Evolutionary conservation across 2,888 invertebrate species (phyloP).

Genomic region (Merodon equestris): DNA sequence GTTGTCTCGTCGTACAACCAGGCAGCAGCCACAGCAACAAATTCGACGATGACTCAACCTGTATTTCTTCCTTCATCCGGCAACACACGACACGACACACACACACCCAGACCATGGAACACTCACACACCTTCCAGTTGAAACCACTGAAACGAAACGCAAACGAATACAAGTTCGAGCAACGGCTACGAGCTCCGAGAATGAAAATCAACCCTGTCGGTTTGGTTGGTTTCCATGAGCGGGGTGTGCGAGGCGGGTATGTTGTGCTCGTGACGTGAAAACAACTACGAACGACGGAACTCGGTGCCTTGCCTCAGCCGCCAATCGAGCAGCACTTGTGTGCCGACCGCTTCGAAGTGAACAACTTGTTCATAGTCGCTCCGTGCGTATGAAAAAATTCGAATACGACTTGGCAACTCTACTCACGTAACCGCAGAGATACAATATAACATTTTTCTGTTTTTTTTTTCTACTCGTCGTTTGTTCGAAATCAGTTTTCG

Average conservation of each 20-base stretch:
- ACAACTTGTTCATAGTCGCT: constrained; percentile 46
- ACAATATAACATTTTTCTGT: too few species aligned
- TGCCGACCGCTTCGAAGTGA: constrained; percentile 64
- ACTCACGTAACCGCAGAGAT: constrained; percentile 55
- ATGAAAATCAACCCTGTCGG: constrained; percentile 35
- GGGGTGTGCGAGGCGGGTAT: constrained; percentile 36
- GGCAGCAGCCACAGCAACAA: constrained; percentile 4
- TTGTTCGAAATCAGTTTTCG: constrained; percentile 39
- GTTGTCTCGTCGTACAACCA: not conserved
- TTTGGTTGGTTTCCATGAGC: too few species aligned
- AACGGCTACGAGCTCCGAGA: too few species aligned
- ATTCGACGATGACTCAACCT: constrained; percentile 64
- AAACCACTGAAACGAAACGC: not conserved
- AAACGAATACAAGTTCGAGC: constrained; percentile 3
- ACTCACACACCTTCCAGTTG: constrained; percentile 38
- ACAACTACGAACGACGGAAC: constrained; percentile 40
- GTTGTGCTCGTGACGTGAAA: constrained; percentile 54
- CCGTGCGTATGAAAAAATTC: constrained; percentile 43
- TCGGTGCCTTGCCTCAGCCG: constrained; percentile 35
- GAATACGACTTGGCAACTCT: constrained; percentile 60
- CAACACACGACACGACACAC: constrained; percentile 55
- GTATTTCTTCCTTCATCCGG: constrained; percentile 66
- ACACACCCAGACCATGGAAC: constrained; percentile 2
- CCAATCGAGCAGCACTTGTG: constrained; percentile 61
- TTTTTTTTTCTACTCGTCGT: too few species aligned